A percentile compares a stretch with the other conserved stretches of the same genome.
Conservation (phyloP, 2,113 vertebrate genomes). For the Triplophysa tibetana region DNA sequence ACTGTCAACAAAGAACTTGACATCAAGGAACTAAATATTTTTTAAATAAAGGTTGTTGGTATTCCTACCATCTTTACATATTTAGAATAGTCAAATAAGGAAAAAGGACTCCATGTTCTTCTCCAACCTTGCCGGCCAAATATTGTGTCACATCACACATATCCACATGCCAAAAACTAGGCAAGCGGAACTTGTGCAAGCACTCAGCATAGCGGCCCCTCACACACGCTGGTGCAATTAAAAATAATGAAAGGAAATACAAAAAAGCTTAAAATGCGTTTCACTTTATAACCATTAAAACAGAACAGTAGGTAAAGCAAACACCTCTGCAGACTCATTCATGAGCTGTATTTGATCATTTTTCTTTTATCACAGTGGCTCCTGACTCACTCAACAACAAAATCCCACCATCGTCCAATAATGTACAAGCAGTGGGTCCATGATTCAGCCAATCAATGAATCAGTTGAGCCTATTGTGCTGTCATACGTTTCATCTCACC, state of each 20-base stretch:
- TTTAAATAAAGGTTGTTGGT: too few species aligned
- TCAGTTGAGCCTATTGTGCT: conserved; percentile 23
- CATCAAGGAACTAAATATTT: conserved; percentile 11
- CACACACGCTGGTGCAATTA: conserved; percentile 50
- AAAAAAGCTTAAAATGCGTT: conserved; percentile 28
- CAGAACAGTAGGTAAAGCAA: background rate
- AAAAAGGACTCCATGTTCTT: conserved; percentile 25
- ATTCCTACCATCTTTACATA: background rate
- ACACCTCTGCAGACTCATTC: background rate
- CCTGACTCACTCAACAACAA: conserved; percentile 34
- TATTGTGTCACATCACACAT: conserved; percentile 40
- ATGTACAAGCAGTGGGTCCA: background rate
- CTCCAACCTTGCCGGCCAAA: conserved; percentile 17
- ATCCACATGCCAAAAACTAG: conserved; percentile 57
- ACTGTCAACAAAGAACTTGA: background rate
- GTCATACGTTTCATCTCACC: background rate
- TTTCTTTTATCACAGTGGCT: background rate
- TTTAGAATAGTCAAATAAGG: background rate
- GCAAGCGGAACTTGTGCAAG: conserved; percentile 50
- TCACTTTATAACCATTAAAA: conserved; percentile 38
- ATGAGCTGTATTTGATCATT: conserved; percentile 14
- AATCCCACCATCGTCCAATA: background rate
- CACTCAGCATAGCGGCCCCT: conserved; percentile 42
- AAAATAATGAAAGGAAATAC: conserved; percentile 32
- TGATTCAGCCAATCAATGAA: conserved; percentile 48